Conservation (phyloP, 1,140 invertebrate species). For the Macrostomum lignano region DNA sequence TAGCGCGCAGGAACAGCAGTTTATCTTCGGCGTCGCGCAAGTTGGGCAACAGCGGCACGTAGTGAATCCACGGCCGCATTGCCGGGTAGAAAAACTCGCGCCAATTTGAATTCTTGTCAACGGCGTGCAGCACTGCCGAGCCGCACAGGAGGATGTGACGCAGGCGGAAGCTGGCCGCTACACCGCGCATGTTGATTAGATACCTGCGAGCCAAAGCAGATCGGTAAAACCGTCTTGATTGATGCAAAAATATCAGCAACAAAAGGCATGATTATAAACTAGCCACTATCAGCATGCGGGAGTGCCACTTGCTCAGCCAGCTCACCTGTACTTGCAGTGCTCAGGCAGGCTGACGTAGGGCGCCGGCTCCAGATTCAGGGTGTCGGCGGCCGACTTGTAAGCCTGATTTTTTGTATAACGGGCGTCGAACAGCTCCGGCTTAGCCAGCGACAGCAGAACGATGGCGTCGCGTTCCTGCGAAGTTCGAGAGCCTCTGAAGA, state of each 20-base stretch:
- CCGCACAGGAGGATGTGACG: slow-evolving; percentile 78
- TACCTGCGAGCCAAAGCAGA: no score
- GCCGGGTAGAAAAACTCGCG: slow-evolving; percentile 71
- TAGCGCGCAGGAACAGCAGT: background rate
- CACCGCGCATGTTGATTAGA: slow-evolving; percentile 76
- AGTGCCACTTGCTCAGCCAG: background rate
- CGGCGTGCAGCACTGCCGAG: slow-evolving; percentile 78
- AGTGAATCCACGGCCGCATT: slow-evolving; percentile 79
- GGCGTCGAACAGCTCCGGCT: slow-evolving; percentile 53
- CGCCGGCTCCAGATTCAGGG: slow-evolving; percentile 48
- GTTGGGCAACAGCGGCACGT: slow-evolving; percentile 38
- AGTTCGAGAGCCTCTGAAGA: slow-evolving; percentile 75
- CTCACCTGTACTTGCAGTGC: slow-evolving; percentile 56
- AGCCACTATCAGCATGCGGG: background rate
- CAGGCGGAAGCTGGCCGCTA: slow-evolving; percentile 79
- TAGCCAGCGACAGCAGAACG: slow-evolving; percentile 47
- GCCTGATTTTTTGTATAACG: slow-evolving; percentile 91
- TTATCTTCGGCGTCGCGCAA: slow-evolving; percentile 3
- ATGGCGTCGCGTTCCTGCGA: slow-evolving; percentile 58
- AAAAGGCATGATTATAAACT: no score
- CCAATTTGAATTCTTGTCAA: slow-evolving; percentile 74
- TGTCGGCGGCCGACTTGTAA: slow-evolving; percentile 67
- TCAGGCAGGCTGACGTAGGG: slow-evolving; percentile 57
- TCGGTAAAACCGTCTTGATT: no score
- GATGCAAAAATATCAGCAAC: no score